Conservation (phyloP, 2,888 invertebrate species). For the Xestobium rufovillosum region DNA sequence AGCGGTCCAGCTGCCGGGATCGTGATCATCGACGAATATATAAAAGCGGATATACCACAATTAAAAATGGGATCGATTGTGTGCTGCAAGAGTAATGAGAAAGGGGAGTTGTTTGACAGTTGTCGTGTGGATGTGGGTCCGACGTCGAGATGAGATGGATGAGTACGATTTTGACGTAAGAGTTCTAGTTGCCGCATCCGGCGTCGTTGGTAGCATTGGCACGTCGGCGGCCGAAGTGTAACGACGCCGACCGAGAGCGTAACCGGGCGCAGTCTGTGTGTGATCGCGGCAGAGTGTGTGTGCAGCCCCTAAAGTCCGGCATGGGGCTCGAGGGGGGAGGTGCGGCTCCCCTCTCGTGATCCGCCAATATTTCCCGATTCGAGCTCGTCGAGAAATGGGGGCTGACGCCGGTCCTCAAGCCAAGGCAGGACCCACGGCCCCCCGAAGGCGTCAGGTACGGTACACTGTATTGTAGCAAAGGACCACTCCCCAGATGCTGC, state of each 20-base stretch:
- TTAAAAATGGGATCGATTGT: no score
- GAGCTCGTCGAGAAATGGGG: conserved; percentile 97
- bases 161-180: conserved; percentile 1
- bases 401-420: conserved; percentile 95
- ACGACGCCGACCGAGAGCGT: conserved; percentile 34
- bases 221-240: conserved; percentile 34
- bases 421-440: conserved; percentile 88
- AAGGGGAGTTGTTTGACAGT: no score
- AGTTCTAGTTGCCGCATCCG: not conserved
- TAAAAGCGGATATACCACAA: no score
- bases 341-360: conserved; percentile 55
- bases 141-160: conserved; percentile 1
- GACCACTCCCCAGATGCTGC: conserved; percentile 34
- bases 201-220: conserved; percentile 37
- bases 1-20: not conserved
- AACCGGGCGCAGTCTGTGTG: conserved; percentile 43
- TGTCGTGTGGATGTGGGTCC: no score
- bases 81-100: no score
- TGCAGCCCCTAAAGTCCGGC: conserved; percentile 45
- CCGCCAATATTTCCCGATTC: conserved; percentile 94
- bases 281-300: conserved; percentile 42
- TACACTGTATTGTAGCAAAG: conserved; percentile 29
- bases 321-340: conserved; percentile 58
- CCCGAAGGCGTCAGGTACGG: conserved; percentile 68
- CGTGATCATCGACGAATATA: not conserved